These are phyloP conservation scores for Sinocyclocheilus anophthalmus DNA, from an alignment of 2,113 vertebrate species.

Conservation along the genomic window DNA sequence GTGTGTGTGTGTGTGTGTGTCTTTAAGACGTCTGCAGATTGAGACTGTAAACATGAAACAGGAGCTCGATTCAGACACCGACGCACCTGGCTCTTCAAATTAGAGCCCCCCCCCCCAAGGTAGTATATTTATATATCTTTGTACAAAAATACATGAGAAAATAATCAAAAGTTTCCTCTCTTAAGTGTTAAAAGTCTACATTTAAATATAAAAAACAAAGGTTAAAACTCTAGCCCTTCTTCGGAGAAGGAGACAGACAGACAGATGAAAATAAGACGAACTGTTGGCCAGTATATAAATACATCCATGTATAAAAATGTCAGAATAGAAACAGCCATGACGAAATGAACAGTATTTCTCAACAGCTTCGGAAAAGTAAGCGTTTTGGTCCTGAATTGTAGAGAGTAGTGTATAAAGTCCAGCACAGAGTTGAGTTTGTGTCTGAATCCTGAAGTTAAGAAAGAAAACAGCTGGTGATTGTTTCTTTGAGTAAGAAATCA, in stretches of 20 bases:
- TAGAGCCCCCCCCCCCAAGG: constrained; percentile 93
- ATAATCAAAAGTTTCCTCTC: constrained; percentile 99
- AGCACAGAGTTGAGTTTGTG: constrained; percentile 98
- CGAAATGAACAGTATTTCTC: constrained; percentile 84
- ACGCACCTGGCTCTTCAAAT: constrained; percentile 87
- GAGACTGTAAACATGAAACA: constrained; percentile 95
- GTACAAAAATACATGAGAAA: constrained; percentile 99
- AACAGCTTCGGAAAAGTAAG: constrained; percentile 78
- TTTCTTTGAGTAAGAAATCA: constrained; percentile 82
- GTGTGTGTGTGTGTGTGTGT: constrained; percentile 84
- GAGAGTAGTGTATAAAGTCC: constrained; percentile 84
- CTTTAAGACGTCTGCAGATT: constrained; percentile 98
- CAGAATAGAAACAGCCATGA: constrained; percentile 87
- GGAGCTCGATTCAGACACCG: constrained; percentile 91
- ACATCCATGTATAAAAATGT: constrained; percentile 96
- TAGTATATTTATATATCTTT: constrained; percentile 95
- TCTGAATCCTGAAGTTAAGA: constrained; percentile 98
- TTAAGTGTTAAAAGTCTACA: constrained; percentile 99
- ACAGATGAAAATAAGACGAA: constrained; percentile 75
- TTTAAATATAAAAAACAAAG: constrained; percentile 95
- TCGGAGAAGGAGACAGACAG: constrained; percentile 94
- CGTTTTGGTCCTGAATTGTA: constrained; percentile 98
- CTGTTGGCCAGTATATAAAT: constrained; percentile 99
- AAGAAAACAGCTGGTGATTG: constrained; percentile 95
- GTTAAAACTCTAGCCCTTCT: constrained; percentile 99